Base-by-base conservation (phyloP, 1,140 invertebrate genomes). In the Drosophila equinoxialis region DNA sequence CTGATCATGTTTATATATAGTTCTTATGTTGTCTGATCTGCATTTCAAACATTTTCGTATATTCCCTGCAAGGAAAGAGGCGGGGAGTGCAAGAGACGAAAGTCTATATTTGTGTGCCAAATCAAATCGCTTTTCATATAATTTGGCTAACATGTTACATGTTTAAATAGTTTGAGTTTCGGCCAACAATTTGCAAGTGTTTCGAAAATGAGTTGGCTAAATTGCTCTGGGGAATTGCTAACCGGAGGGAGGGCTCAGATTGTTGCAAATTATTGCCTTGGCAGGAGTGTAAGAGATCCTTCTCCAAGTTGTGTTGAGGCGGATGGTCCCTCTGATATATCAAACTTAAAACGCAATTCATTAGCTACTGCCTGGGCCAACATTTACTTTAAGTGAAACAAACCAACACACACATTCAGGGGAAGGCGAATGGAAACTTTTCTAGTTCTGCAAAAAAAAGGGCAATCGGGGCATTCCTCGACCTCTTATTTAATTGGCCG, bases 351-450 rank as follows among this genome's bases (percentile, higher is more conserved):
- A 79, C 57, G 79, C 75, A 74, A 82, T 86, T 86, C 82, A 86
- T 87, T 86, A 86, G 81, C 81, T 55, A 35, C 13, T 39, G 37
- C 37, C 64, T 51, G 45, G 45, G 2, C 63, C 71, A 39, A 79
- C 83, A 86, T 86, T 86, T 86, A 83, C 82, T 86, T 79, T 83
- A 87, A 86, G 74, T 87, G 87, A 79, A 87, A 87, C 79, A 87
- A 64, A 65, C 64, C 62, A 45, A 68, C 39, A 65, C 55, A 39
- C 48, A 33, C 55, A 60, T 13, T 60, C 51, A 57, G 70, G 73
- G 51, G 35, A 51, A 10, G 45, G 37, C 11, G 37, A 10, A 23
- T 10, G 45, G 8, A 51, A 48, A 51, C 45, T 51, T 51, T 20
- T 20, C 45, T 51, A 51, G 45, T 51, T 51, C 8, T 51, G 17